Base-by-base conservation (phyloP, 2,888 invertebrate genomes). In the Drosophila colorata region DNA sequence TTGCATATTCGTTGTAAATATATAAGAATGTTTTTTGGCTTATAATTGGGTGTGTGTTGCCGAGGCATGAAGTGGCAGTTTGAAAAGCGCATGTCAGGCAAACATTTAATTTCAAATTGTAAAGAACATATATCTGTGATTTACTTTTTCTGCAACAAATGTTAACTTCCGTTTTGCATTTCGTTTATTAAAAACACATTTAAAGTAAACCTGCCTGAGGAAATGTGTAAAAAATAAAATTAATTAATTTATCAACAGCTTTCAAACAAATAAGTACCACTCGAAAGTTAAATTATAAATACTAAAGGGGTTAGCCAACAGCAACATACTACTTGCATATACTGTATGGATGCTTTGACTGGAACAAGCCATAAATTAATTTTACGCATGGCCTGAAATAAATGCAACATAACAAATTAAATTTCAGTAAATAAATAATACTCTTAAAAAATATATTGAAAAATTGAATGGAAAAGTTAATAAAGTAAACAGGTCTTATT, bases 331-430 rank as follows among this genome's bases (percentile, higher is more conserved):
- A 33, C 13, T 13, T 33, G 13, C 11, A 33, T 33, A 4, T 11
- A 31, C 2, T 31, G 31, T 31, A 11, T 9, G 4, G 9, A 31
- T 31, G 23, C 31, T 56, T 25, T 2, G 51, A 33, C 47, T 47
- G 35, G 8, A 43, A 52, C 47, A 58, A 56, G 31, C 18, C 33
- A 20, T 52, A 52, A 69, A 82, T 63, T 65, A 64, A 82, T 61
- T 85, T 60, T 37, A 67, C 69, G 77, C 67, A 48, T 63, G 75
- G 56, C 71, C 67, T 59, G 48, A 63, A 71, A 52, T 46, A 41
- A 43, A 55, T 2, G 28, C 25, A 46, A 41, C 52, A 60, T 57
- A 56, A 38, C 46, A 47, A 56, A 55, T 44, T 35, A 43, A 59
- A 48, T 44, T 31, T 9, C 16, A 11, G n/a, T 14, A 25, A 8